Conservation (phyloP, 2,113 vertebrate genomes). For the Prochilodus magdalenae region DNA sequence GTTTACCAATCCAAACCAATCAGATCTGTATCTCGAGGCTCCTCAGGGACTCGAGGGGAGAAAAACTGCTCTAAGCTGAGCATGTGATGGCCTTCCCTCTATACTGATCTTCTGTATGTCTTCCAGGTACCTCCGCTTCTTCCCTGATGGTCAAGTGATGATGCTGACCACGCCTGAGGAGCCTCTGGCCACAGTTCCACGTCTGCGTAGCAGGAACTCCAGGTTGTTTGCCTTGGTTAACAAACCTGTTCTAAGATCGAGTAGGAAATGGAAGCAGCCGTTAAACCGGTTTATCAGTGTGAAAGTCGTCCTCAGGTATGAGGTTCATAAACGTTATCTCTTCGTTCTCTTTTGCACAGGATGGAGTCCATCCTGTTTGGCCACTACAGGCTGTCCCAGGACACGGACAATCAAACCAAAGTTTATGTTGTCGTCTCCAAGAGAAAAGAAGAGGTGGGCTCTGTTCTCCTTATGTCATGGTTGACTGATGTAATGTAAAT, state of each 20-base stretch:
- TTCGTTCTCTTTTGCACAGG: constrained; percentile 72
- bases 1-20: too few species aligned
- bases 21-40: too few species aligned
- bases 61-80: too few species aligned
- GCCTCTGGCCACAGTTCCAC: constrained; percentile 86
- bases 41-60: too few species aligned
- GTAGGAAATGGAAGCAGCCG: background rate
- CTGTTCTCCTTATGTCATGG: background rate
- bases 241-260: background rate
- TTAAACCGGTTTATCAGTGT: too few species aligned
- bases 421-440: constrained; percentile 97
- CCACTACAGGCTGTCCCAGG: constrained; percentile 97
- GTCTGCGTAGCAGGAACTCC: constrained; percentile 86
- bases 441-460: constrained; percentile 92
- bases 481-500: too few species aligned
- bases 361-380: constrained; percentile 91
- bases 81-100: background rate
- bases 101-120: background rate
- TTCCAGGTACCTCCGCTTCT: constrained; percentile 94
- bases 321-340: too few species aligned
- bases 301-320: too few species aligned
- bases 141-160: constrained; percentile 91
- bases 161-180: constrained; percentile 97
- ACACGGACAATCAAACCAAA: constrained; percentile 99
- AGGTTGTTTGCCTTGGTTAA: constrained; percentile 75